phyloP scores from a whole-genome alignment of 1,140 invertebrate species.

The Drosophila tsacasi region DNA sequence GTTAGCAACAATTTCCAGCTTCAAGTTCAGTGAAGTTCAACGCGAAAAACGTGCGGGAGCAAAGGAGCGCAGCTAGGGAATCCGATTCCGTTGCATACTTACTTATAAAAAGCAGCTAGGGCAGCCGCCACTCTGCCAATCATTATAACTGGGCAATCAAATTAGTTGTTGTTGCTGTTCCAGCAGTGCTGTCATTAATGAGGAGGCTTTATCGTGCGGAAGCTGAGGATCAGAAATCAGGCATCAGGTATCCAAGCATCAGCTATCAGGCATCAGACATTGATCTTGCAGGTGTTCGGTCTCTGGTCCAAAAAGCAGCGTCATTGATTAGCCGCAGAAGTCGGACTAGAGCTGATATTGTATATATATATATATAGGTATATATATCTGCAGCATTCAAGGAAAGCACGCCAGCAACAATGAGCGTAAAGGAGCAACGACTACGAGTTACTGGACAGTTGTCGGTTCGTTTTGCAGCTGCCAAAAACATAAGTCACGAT shows the following conservation, averaged over 20 bases:
- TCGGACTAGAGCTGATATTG: constrained; percentile 56
- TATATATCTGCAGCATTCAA: not conserved
- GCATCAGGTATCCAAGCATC: constrained; percentile 11
- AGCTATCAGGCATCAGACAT: constrained; percentile 21
- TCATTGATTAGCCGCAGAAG: constrained; percentile 72
- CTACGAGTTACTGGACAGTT: constrained; percentile 57
- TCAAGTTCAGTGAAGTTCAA: constrained; percentile 82
- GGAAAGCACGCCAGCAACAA: constrained; percentile 20
- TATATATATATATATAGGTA: not conserved
- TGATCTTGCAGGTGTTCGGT: constrained; percentile 72
- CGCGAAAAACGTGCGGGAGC: constrained; percentile 82
- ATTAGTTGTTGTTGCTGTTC: constrained; percentile 50
- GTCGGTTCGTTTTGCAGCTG: constrained; percentile 71
- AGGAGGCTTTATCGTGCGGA: constrained; percentile 69
- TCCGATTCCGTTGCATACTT: constrained; percentile 14
- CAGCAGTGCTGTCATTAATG: constrained; percentile 60
- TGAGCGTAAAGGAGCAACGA: constrained; percentile 25
- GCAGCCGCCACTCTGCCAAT: constrained; percentile 37
- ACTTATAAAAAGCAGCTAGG: constrained; percentile 22
- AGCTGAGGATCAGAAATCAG: constrained; percentile 25
- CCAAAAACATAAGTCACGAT: constrained; percentile 85
- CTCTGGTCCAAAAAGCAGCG: constrained; percentile 59
- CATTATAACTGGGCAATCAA: constrained; percentile 79
- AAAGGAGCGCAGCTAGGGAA: constrained; percentile 48
- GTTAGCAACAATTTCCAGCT: constrained; percentile 63